Base-by-base conservation (phyloP, 2,113 vertebrate genomes). In the Empidonax alnorum region DNA sequence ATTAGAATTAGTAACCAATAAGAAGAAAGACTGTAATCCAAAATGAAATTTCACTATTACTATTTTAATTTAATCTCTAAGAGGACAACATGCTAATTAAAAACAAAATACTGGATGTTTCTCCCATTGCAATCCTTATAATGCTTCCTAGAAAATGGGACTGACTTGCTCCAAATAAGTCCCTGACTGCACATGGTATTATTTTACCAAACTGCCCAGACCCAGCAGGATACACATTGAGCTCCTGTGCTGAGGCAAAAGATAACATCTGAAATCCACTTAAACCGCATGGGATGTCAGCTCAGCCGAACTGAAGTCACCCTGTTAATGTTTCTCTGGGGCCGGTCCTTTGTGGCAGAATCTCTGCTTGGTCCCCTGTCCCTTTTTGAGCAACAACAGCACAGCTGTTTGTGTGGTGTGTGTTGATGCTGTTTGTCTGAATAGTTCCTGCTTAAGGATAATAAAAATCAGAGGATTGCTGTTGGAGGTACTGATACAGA, bases 381-480 rank as follows among this genome's bases (percentile, higher is more conserved):
- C 52, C 33, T 65, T 10, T 41, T 39, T 15, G n/a, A 35, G 55
- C 22, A 33, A 49, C 39, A 50, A 12, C 25, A 66, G 55, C 41
- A 21, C 23, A 20, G 30, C 41, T 31, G 46, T 47, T 25, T 9
- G 59, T 35, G 12, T 27, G 58, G 19, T 1, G 0, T 3, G 14
- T 30, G 39, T 13, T 0, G 0, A 7, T 14, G 27, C 35, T 28
- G 9, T 17, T 46, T 39, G 17, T 31, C 50, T 6, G 0, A 72
- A 25, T 13, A 28, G 14, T 10, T 92, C 23, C 42, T 53, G 50
- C 27, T 7, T 18, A 31, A 39, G 58, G 18, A 20, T 18, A 59
- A 24, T 13, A 33, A 41, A 69, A 69, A 37, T 24, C 31, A 20
- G 30, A 50, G 9, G 10, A 20, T 79, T 69, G 52, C 55, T 63